Evolutionary conservation across 1,140 invertebrate species (phyloP), one percentile per base, ranked within the genome.

Genomic region (Lordiphosa mommai): DNA sequence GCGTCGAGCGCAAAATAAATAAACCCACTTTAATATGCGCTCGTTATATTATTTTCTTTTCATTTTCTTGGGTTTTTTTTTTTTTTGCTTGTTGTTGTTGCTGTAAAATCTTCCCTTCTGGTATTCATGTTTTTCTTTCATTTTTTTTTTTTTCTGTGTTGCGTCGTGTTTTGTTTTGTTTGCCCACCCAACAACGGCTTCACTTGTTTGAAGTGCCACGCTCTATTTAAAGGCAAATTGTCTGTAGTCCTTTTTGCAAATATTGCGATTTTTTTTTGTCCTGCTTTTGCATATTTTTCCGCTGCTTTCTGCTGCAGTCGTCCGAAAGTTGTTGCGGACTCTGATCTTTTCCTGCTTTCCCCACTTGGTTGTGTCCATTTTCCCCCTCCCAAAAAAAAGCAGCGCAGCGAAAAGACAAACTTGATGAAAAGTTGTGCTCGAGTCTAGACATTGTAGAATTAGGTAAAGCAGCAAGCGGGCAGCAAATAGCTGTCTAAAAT

Each of bases 1-100:
- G 61, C 66, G 76, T 67, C 67, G 77, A 82, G 77, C 72, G 60
- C 77, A 85, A 85, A 85, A 85, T 85, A 84, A 84, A 84, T 84
- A 84, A 84, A 85, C 72, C 77, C 79, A 84, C 79, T 84, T 84
- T 84, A 84, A 84, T 85, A 84, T 84, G 77, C 77, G 77, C 77
- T 84, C 77, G 77, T 84, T 84, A 84, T 84, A 85, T 84, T 84
- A 84, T 84, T 84, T 84, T 84, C 77, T 84, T 84, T 84, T 84
- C 79, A 84, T 84, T 84, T 84, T 84, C 77, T 84, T 84, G 77
- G 76, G 77, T 82, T 77, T 68, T 66, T 53, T 60, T 20, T 33
- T 29, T 49, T 7, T 47, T 40, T 30, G 27, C 46, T 12, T 53
- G 12, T 32, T 55, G 17, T 57, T 53, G 30, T 43, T 37, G 10